Conservation (phyloP, 1,140 invertebrate species). For the Goniozus legneri region DNA sequence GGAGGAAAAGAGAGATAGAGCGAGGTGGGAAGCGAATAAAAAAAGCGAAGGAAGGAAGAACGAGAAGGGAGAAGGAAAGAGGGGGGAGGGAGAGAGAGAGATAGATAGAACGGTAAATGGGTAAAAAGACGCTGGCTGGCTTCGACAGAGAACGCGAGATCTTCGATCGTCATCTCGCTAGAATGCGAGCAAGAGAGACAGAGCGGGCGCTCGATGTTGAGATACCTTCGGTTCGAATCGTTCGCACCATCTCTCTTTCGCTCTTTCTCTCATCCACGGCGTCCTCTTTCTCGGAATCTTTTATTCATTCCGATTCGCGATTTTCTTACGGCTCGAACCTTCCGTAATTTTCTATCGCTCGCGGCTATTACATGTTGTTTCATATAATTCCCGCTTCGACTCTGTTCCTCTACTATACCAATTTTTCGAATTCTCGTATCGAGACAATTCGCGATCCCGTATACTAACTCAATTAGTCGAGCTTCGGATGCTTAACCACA, state of each 20-base stretch:
- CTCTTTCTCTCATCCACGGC: not conserved
- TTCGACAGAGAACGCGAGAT: slow-evolving; percentile 1
- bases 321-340: too few species aligned
- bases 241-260: not conserved
- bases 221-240: not conserved
- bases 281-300: not conserved
- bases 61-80: slow-evolving; percentile 4
- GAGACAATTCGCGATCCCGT: too few species aligned
- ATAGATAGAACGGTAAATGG: slow-evolving; percentile 7
- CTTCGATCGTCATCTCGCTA: slow-evolving; percentile 16
- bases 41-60: not conserved
- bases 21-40: not conserved
- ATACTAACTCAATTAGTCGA: too few species aligned
- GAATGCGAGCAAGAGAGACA: slow-evolving; percentile 5
- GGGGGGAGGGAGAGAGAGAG: not conserved
- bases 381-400: too few species aligned
- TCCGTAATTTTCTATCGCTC: too few species aligned
- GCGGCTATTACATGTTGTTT: too few species aligned
- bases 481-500: too few species aligned
- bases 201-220: not conserved
- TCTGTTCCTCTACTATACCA: too few species aligned
- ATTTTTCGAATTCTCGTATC: too few species aligned
- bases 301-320: not conserved
- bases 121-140: slow-evolving; percentile 7
- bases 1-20: slow-evolving; percentile 5